A percentile compares a stretch with the other conserved stretches of the same genome.
phyloP scores from a whole-genome alignment of 2,888 invertebrate species.

The Xylocampa areola region DNA sequence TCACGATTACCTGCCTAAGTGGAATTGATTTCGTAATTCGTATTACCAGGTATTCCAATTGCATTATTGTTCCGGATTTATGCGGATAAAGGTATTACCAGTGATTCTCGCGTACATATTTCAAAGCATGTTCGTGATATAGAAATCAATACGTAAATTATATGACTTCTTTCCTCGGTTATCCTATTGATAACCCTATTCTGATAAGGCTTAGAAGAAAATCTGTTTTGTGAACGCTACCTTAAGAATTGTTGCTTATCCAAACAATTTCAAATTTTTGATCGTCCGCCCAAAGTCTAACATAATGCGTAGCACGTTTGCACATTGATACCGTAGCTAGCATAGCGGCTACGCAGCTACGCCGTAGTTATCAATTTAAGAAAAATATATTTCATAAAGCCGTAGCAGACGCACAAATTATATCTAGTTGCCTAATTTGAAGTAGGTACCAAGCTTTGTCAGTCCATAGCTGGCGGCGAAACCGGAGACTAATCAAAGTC shows the following conservation, averaged over 20 bases:
- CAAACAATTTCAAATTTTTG: too few relatives aligned
- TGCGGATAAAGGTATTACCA: slow-evolving; percentile 38
- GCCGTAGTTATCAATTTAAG: too few relatives aligned
- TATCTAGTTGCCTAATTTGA: too few relatives aligned
- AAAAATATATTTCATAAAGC: too few relatives aligned
- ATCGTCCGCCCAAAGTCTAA: too few relatives aligned
- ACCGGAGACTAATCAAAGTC: slow-evolving; percentile 40
- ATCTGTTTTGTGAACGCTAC: too few relatives aligned
- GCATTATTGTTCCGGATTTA: slow-evolving; percentile 51
- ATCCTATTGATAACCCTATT: neutral
- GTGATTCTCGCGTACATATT: slow-evolving; percentile 34
- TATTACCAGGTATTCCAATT: slow-evolving; percentile 51
- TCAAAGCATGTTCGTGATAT: slow-evolving; percentile 33
- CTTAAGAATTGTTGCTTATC: too few relatives aligned
- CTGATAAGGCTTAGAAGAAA: slow-evolving; percentile 7
- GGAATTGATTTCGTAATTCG: slow-evolving; percentile 61
- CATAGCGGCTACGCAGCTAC: neutral
- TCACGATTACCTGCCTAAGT: slow-evolving; percentile 61
- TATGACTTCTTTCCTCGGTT: slow-evolving; percentile 14
- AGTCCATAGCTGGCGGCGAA: slow-evolving; percentile 22
- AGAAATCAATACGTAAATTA: slow-evolving; percentile 35
- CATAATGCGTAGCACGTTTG: too few relatives aligned
- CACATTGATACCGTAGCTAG: slow-evolving; percentile 12
- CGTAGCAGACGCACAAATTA: too few relatives aligned
- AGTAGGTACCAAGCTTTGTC: too few relatives aligned